Conservation (phyloP, 2,797 vertebrate genomes). For the Onychomys torridus region DNA sequence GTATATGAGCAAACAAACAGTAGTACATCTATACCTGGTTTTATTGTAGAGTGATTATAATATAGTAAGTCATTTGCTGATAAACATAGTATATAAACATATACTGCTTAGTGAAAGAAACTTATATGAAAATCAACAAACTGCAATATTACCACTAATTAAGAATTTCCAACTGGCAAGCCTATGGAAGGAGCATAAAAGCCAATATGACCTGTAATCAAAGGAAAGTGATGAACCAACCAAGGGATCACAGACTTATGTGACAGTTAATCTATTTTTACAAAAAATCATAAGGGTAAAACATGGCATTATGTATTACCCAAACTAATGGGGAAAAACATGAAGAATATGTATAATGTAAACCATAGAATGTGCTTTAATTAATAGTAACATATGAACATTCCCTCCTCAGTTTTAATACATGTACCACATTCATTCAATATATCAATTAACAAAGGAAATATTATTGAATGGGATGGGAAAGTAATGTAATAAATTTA, state of each 20-base stretch:
- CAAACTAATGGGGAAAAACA: not conserved
- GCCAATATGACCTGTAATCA: not conserved
- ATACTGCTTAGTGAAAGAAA: not conserved
- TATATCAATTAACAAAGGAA: not conserved
- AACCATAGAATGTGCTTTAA: not conserved
- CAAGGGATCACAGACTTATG: not conserved
- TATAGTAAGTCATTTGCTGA: not conserved
- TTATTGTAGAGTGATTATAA: not conserved
- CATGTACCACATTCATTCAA: not conserved
- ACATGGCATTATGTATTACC: not conserved
- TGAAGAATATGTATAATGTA: not conserved
- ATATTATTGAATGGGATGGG: not conserved
- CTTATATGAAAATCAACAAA: not conserved
- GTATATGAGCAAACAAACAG: not conserved
- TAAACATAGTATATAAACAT: not conserved
- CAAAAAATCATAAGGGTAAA: not conserved
- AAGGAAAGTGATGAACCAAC: not conserved
- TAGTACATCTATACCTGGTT: too few species aligned
- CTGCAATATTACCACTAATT: not conserved
- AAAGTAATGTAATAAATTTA: not conserved
- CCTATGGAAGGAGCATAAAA: not conserved
- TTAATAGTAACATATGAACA: not conserved
- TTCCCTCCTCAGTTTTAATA: not conserved
- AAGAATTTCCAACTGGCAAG: not conserved
- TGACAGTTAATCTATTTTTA: not conserved